A percentile compares a stretch with the other conserved stretches of the same genome.
These are phyloP conservation scores for Bradypodion pumilum DNA, from an alignment of 2,797 vertebrate species.

Conservation along the genomic window DNA sequence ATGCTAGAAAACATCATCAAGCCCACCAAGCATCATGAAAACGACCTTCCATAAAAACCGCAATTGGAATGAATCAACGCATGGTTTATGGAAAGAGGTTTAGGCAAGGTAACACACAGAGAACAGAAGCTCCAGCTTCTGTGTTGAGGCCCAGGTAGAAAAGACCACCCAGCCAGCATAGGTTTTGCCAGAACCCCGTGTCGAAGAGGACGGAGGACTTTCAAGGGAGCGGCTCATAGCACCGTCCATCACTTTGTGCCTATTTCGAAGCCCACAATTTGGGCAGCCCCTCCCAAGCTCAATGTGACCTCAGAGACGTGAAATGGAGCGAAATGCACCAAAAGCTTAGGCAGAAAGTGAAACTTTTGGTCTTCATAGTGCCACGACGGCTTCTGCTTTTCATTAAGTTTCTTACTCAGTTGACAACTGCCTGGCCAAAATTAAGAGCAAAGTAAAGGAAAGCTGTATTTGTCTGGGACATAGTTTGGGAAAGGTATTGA, in stretches of 20 bases:
- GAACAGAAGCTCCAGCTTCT: background rate
- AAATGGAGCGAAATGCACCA: too few relatives aligned
- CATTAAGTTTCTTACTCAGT: too few relatives aligned
- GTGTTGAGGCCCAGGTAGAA: background rate
- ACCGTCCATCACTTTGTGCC: too few relatives aligned
- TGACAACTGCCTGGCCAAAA: too few relatives aligned
- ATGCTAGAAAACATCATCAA: background rate
- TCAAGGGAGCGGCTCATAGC: too few relatives aligned
- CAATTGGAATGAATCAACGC: slow-evolving; percentile 5
- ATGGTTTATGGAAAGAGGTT: background rate
- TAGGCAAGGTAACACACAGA: background rate
- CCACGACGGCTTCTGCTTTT: too few relatives aligned
- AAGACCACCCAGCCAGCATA: background rate
- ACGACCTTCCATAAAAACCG: background rate
- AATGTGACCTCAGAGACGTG: too few relatives aligned
- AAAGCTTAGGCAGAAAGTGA: too few relatives aligned
- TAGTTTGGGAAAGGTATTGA: too few relatives aligned
- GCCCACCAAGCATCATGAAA: background rate
- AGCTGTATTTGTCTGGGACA: too few relatives aligned
- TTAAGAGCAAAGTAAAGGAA: too few relatives aligned
- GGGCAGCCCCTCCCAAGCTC: background rate
- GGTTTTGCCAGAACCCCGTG: background rate
- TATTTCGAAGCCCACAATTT: background rate
- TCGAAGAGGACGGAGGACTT: background rate
- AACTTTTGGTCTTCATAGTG: too few relatives aligned